A percentile compares a stretch with the other conserved stretches of the same genome.
phyloP scores from a whole-genome alignment of 1,140 invertebrate genomes.

The Neodiprion lecontei region DNA sequence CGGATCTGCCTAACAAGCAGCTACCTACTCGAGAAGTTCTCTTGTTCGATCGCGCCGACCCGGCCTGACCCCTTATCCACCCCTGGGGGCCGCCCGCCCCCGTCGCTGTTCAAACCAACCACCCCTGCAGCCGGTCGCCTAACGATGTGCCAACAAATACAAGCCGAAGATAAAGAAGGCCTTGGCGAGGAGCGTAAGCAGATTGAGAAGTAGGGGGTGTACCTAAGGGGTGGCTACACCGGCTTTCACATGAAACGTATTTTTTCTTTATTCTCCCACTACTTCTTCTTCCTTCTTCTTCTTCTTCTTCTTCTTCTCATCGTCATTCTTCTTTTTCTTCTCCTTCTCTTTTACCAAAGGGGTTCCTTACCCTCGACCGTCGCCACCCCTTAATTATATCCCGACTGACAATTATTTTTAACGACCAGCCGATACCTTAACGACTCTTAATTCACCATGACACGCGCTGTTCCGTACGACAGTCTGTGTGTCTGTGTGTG shows the following conservation, averaged over 20 bases:
- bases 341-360: no score
- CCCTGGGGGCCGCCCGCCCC: neutral
- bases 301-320: no score
- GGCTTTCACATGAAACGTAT: constrained; percentile 23
- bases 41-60: constrained; percentile 33
- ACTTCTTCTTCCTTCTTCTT: neutral
- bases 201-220: constrained; percentile 44
- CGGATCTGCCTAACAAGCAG: constrained; percentile 56
- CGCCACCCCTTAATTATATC: constrained; percentile 54
- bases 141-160: constrained; percentile 61
- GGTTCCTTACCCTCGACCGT: neutral
- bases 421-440: constrained; percentile 58
- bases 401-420: constrained; percentile 62
- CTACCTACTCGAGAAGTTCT: constrained; percentile 28
- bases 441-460: constrained; percentile 49
- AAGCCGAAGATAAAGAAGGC: constrained; percentile 50
- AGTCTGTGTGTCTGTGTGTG: no score
- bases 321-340: no score
- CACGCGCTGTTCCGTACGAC: no score
- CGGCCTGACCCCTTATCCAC: neutral
- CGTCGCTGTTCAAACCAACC: constrained; percentile 13
- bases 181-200: constrained; percentile 49
- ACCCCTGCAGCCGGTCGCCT: constrained; percentile 45
- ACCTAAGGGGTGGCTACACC: neutral
- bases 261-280: neutral